These are phyloP conservation scores for Noctilio leporinus DNA, from an alignment of 2,113 vertebrate species.

Conservation along the genomic window DNA sequence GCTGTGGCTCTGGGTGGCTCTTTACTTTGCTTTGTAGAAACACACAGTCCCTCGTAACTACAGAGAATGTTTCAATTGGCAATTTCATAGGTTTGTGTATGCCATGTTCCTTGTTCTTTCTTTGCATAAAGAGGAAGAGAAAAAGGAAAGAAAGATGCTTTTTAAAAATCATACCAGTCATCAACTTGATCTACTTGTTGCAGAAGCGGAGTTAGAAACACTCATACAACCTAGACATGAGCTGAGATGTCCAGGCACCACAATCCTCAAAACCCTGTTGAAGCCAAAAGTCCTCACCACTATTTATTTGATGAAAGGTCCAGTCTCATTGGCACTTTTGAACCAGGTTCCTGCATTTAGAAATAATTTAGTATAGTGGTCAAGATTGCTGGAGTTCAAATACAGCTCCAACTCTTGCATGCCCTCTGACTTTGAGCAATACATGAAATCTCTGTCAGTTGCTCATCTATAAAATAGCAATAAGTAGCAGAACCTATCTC, in stretches of 20 bases:
- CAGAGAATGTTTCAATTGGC: not conserved
- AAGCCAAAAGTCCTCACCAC: not conserved
- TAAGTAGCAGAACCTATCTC: not conserved
- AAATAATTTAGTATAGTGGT: not conserved
- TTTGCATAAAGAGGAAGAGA: not conserved
- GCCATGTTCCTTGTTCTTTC: not conserved
- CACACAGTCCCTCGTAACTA: not conserved
- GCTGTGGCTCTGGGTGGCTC: not conserved
- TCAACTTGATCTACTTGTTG: not conserved
- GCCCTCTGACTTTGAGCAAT: not conserved
- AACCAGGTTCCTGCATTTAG: not conserved
- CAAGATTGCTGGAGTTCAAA: not conserved
- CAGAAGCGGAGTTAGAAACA: not conserved
- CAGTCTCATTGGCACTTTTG: fast-evolving
- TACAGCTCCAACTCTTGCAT: not conserved
- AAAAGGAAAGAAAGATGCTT: not conserved
- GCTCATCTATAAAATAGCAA: not conserved
- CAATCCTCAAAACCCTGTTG: not conserved
- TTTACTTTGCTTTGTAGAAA: not conserved
- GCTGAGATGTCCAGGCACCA: not conserved
- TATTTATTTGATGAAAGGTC: not conserved
- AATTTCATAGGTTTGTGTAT: fast-evolving
- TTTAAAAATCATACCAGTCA: not conserved
- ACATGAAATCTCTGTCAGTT: fast-evolving
- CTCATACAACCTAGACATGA: not conserved